phyloP scores from a whole-genome alignment of 1,140 invertebrate genomes.

The Yoshiicerus persimilis region DNA sequence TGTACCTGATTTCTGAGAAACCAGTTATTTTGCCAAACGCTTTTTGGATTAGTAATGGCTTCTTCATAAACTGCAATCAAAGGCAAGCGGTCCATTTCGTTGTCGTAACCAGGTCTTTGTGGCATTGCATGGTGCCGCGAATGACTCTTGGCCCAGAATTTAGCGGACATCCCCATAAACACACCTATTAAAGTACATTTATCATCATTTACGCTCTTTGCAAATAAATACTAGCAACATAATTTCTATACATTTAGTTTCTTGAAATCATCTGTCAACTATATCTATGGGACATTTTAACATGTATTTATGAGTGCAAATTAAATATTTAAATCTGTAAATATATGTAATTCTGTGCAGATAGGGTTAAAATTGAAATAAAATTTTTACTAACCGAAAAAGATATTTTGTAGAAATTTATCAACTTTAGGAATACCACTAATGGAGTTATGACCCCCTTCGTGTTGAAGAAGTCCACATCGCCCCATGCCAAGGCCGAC shows the following conservation, averaged over 20 bases:
- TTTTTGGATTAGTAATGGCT: not conserved
- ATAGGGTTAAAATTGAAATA: too few species aligned
- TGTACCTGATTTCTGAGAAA: not conserved
- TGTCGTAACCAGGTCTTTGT: not conserved
- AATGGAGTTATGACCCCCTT: conserved; percentile 25
- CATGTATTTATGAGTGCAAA: too few species aligned
- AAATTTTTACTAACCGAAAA: not conserved
- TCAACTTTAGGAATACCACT: conserved; percentile 25
- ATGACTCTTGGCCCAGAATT: conserved; percentile 15
- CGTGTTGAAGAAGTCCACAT: not conserved
- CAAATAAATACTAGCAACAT: too few species aligned
- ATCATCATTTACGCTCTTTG: not conserved
- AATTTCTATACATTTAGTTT: too few species aligned
- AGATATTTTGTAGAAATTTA: not conserved
- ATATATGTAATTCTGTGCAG: too few species aligned
- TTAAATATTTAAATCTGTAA: too few species aligned
- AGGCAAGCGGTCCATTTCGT: not conserved
- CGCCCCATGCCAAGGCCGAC: not conserved
- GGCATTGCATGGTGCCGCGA: conserved; percentile 34
- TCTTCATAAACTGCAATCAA: not conserved
- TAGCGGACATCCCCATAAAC: not conserved
- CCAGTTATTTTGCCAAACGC: not conserved
- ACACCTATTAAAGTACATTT: not conserved
- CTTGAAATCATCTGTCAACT: too few species aligned
- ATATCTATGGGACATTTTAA: too few species aligned